Conservation (phyloP, 2,888 invertebrate genomes). For the Clitarchus hookeri region DNA sequence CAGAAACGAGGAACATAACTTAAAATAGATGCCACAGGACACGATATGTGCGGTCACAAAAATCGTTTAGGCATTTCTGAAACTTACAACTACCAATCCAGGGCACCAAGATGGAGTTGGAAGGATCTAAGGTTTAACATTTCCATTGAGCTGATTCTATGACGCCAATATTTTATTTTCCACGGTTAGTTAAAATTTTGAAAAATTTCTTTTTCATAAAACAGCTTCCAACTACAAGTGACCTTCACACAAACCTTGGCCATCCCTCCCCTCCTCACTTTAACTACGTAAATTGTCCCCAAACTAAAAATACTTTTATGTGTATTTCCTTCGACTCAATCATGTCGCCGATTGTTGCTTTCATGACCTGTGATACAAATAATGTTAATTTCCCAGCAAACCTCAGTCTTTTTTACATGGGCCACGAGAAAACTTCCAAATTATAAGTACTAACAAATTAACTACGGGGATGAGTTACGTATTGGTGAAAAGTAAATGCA, state of each 20-base stretch:
- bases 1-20: too few species aligned
- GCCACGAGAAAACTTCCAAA: neutral
- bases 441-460: neutral
- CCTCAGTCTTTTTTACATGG: neutral
- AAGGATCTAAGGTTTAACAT: neutral
- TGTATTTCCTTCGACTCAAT: neutral
- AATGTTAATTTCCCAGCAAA: neutral
- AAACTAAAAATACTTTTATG: neutral
- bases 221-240: neutral
- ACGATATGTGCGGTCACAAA: too few species aligned
- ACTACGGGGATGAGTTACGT: neutral
- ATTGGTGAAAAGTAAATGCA: neutral
- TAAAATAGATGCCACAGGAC: too few species aligned
- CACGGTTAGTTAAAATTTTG: neutral
- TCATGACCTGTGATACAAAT: neutral
- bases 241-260: neutral
- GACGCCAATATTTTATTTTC: neutral
- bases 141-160: neutral
- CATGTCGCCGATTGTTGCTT: neutral
- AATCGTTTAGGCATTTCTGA: too few species aligned
- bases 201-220: neutral
- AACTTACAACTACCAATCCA: too few species aligned
- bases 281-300: neutral
- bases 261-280: neutral
- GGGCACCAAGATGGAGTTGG: too few species aligned